Evolutionary conservation across 2,797 vertebrate species (phyloP), one percentile per base, ranked within the genome.

Genomic region (Centroberyx gerrardi): DNA sequence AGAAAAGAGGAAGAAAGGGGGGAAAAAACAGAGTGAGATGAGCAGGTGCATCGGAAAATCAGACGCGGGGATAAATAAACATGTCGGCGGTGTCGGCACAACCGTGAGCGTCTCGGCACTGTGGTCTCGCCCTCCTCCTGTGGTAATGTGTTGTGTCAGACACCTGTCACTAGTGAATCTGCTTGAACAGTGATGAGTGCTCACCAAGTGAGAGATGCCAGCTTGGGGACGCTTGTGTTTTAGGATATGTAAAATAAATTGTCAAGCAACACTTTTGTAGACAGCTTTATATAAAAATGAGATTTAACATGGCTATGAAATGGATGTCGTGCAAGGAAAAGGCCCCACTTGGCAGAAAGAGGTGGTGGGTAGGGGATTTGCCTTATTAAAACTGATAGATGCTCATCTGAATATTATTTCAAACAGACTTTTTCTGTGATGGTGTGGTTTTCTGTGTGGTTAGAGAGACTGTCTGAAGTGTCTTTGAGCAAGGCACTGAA

Each of bases 21-120:
- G 10, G 36, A 70, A 68, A 61, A 33, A 9, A 49, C 42, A 7
- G 27, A 71, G 40, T 0, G 9, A 29, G 52, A 64, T 52, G 51
- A 72, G 59, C 76, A 80, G 73, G 73, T 74, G 68, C 61, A 65
- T 53, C 36, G 53, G 33, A 72, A 40, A 73, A 73, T 69, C 65
- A 56, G 53, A 74, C n/a, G 15, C 58, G 12, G 63, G 52, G 70
- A 69, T 80, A 76, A 66, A 81, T 74, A 84, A 84, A 83, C 38
- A 79, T 36, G 65, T 63, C 4, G 27, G 36, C 9, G 46, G 66
- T 66, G 48, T 61, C 28, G 14, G 51, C 70, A 59, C 71, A 48
- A 66, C 53, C 33, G 75, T 15, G 68, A 81, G 51, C 14, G 36
- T 28, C 27, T 62, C 15, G 15, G n/a, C 9, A 42, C 68, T 36